Evolutionary conservation across 2,888 invertebrate genomes (phyloP).

Genomic region (Omphaloscelis lunosa): DNA sequence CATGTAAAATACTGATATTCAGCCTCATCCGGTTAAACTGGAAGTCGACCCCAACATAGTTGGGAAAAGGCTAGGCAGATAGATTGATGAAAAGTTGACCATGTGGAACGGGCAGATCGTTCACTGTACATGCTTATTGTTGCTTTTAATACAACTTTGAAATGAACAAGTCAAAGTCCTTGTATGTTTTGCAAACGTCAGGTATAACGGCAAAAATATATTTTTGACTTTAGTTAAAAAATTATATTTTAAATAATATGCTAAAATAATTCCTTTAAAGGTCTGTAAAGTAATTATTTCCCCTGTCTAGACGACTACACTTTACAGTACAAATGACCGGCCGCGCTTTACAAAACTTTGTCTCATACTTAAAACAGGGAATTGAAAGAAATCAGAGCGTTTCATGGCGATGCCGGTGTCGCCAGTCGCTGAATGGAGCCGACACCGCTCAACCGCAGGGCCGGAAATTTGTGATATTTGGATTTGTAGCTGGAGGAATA

Average conservation of each 20-base stretch:
- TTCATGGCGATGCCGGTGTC: slow-evolving; percentile 20
- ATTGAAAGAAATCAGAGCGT: slow-evolving; percentile 65
- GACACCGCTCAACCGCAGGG: slow-evolving; percentile 19
- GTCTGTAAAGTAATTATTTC: not conserved
- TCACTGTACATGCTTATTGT: too few relatives aligned
- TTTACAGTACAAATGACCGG: slow-evolving; percentile 42
- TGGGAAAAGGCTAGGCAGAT: too few relatives aligned
- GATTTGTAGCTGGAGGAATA: not conserved
- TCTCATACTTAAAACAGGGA: slow-evolving; percentile 16
- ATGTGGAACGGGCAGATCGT: too few relatives aligned
- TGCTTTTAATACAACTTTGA: too few relatives aligned
- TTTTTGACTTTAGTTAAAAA: not conserved
- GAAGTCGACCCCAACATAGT: too few relatives aligned
- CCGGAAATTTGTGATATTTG: slow-evolving; percentile 39
- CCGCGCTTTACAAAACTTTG: slow-evolving; percentile 57
- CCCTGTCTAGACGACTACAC: slow-evolving; percentile 41
- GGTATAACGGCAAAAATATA: not conserved
- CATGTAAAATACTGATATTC: too few relatives aligned
- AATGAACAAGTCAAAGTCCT: too few relatives aligned
- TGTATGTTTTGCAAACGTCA: too few relatives aligned
- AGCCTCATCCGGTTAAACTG: too few relatives aligned
- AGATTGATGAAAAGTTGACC: too few relatives aligned
- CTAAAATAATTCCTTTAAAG: slow-evolving; percentile 29
- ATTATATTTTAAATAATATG: not conserved
- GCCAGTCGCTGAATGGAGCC: slow-evolving; percentile 51